A percentile compares a stretch with the other conserved stretches of the same genome.
Conservation (phyloP, 1,140 invertebrate species). For the Tribolium castaneum region DNA sequence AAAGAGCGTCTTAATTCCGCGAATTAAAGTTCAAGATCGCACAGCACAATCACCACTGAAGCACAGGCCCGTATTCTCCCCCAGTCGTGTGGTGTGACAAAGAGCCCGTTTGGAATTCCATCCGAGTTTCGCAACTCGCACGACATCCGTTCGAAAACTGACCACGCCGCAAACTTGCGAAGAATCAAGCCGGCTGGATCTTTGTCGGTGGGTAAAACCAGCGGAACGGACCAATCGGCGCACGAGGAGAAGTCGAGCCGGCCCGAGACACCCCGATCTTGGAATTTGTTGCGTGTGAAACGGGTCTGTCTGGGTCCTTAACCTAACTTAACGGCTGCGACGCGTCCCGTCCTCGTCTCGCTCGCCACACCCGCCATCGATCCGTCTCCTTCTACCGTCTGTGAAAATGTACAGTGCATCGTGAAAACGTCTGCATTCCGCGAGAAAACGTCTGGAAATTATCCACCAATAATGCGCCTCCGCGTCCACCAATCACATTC, state of each 20-base stretch:
- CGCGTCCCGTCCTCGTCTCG: conserved; percentile 51
- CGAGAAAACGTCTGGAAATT: conserved; percentile 31
- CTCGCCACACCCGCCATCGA: conserved; percentile 40
- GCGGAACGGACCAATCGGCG: conserved; percentile 50
- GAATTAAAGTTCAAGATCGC: conserved; percentile 33
- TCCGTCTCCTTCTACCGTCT: conserved; percentile 38
- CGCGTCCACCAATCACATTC: neutral
- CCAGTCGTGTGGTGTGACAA: neutral
- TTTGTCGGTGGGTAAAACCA: conserved; percentile 51
- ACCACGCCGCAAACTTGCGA: conserved; percentile 45
- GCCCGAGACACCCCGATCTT: conserved; percentile 37
- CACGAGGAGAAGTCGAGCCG: conserved; percentile 45
- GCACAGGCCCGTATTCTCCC: neutral
- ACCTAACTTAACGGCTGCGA: conserved; percentile 63
- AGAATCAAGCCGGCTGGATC: conserved; percentile 40
- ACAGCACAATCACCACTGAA: conserved; percentile 12
- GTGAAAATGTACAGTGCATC: conserved; percentile 45
- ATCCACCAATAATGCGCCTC: neutral
- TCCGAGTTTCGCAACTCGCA: neutral
- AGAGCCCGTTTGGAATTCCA: conserved; percentile 29
- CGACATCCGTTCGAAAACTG: conserved; percentile 36
- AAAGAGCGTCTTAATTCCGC: conserved; percentile 4
- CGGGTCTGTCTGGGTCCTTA: conserved; percentile 63
- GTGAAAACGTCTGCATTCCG: conserved; percentile 43
- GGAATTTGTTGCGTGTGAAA: conserved; percentile 54